Percentiles rank a stretch among this genome's conserved stretches.
Conservation (phyloP, 1,140 invertebrate species). For the Orchestia grillus region DNA sequence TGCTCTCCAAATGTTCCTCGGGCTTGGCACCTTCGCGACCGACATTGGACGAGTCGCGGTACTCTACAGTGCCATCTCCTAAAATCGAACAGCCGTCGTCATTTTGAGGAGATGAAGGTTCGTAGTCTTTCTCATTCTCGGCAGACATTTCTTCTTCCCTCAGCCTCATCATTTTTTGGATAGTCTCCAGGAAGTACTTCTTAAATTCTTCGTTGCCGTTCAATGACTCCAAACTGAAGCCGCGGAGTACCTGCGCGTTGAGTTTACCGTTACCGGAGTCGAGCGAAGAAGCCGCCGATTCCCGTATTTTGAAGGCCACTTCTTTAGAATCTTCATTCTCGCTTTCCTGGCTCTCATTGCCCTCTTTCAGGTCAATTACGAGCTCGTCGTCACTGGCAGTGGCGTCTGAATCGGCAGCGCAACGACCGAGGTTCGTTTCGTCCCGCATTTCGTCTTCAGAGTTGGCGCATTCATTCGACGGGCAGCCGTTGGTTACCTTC, state of each 20-base stretch:
- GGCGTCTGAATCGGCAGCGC: background rate
- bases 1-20: slow-evolving; percentile 31
- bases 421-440: background rate
- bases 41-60: background rate
- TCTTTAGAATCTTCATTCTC: slow-evolving; percentile 10
- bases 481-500: background rate
- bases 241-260: background rate
- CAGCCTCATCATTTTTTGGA: slow-evolving; percentile 29
- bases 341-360: slow-evolving; percentile 38
- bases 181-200: background rate
- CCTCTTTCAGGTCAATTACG: slow-evolving; percentile 33
- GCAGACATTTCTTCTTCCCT: background rate
- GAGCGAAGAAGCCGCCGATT: background rate
- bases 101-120: background rate
- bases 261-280: background rate
- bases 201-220: slow-evolving; percentile 35
- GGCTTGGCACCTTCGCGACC: background rate
- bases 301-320: background rate
- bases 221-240: background rate
- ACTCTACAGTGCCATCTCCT: background rate
- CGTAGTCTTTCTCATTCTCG: background rate
- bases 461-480: background rate
- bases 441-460: slow-evolving; percentile 9
- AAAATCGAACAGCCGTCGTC: background rate
- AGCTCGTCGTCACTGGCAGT: slow-evolving; percentile 46